These are phyloP conservation scores for Parazoanthus atlanticus DNA, from an alignment of 92 coral and sea anemone genomes.

Conservation along the genomic window DNA sequence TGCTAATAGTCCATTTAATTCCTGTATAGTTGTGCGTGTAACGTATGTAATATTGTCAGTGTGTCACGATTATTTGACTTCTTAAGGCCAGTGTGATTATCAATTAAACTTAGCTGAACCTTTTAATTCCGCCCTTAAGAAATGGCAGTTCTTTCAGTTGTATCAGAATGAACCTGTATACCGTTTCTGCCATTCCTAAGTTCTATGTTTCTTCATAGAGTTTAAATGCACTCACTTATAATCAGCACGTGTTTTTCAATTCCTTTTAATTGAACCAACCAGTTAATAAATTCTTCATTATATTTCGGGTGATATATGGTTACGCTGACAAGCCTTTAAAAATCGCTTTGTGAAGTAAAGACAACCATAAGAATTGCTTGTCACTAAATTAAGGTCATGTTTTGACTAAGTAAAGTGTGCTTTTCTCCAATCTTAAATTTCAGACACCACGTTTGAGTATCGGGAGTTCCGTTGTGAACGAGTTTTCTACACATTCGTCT, in stretches of 20 bases:
- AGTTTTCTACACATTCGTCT: not conserved
- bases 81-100: not conserved
- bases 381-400: not conserved
- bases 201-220: constrained; percentile 7
- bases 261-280: constrained; percentile 15
- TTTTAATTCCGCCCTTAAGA: not conserved
- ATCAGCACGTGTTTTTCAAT: constrained; percentile 38
- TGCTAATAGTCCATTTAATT: no score
- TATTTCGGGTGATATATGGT: not conserved
- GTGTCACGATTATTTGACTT: not conserved
- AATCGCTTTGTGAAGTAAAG: constrained; percentile 19
- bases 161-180: not conserved
- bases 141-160: not conserved
- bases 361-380: not conserved
- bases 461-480: not conserved
- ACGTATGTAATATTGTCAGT: not conserved
- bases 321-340: constrained; percentile 6
- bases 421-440: constrained; percentile 1
- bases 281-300: constrained; percentile 36
- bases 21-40: not conserved
- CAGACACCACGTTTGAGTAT: constrained; percentile 28
- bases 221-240: not conserved
- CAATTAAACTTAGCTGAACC: not conserved
- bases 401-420: constrained; percentile 24
- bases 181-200: not conserved